These are phyloP conservation scores for Sandelia bainsii DNA, from an alignment of 2,797 vertebrate genomes.

Conservation along the genomic window DNA sequence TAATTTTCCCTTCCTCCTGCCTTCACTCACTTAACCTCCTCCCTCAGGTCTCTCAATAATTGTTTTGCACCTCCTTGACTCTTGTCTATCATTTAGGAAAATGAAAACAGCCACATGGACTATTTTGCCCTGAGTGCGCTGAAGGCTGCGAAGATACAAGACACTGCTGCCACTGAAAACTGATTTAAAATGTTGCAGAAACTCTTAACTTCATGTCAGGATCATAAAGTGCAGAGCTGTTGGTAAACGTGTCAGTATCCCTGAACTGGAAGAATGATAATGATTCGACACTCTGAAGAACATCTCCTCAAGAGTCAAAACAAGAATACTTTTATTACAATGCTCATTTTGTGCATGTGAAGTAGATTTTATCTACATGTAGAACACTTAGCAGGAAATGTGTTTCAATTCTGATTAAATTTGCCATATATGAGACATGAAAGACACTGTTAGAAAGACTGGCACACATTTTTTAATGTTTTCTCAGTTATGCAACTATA, in stretches of 20 bases:
- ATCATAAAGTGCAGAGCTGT: slow-evolving; percentile 7
- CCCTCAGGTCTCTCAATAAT: slow-evolving; percentile 11
- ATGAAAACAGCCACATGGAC: background rate
- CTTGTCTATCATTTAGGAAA: slow-evolving; percentile 10
- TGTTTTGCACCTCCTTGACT: slow-evolving; percentile 6
- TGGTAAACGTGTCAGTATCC: slow-evolving; percentile 5
- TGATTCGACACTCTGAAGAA: slow-evolving; percentile 4
- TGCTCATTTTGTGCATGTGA: background rate
- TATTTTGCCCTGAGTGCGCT: background rate
- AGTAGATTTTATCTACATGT: too few relatives aligned
- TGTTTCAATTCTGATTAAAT: slow-evolving; percentile 21
- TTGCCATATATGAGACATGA: background rate
- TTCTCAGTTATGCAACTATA: background rate
- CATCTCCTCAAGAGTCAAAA: slow-evolving; percentile 19
- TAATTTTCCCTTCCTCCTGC: slow-evolving; percentile 22
- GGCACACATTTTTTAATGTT: background rate
- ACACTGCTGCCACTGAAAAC: slow-evolving; percentile 6
- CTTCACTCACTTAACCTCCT: slow-evolving; percentile 28
- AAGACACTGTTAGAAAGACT: background rate
- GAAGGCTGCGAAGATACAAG: slow-evolving; percentile 30
- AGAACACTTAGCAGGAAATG: slow-evolving; percentile 2
- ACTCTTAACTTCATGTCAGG: slow-evolving; percentile 4
- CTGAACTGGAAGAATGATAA: slow-evolving; percentile 11
- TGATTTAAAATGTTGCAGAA: slow-evolving; percentile 19
- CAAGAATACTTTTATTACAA: slow-evolving; percentile 1